Conservation (phyloP, 1,140 invertebrate species). For the Drosophila melanica region DNA sequence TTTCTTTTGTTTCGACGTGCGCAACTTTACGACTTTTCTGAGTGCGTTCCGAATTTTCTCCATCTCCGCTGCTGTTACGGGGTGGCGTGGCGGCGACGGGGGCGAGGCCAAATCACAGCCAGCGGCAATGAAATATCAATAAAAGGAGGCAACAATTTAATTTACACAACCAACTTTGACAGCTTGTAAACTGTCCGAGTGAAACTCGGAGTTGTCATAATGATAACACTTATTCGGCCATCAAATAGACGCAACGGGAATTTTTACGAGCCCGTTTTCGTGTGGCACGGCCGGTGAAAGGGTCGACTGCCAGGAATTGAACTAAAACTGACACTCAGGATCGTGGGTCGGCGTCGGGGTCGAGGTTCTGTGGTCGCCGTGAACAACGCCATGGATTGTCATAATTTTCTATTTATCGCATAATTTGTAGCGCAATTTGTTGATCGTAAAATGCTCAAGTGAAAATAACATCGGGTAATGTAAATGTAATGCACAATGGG, state of each 20-base stretch:
- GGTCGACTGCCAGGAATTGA: slow-evolving; percentile 30
- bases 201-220: slow-evolving; percentile 46
- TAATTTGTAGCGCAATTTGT: slow-evolving; percentile 82
- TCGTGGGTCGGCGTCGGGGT: slow-evolving; percentile 6
- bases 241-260: slow-evolving; percentile 58
- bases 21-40: slow-evolving; percentile 79
- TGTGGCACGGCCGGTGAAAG: slow-evolving; percentile 51
- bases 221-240: slow-evolving; percentile 70
- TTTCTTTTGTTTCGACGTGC: slow-evolving; percentile 73
- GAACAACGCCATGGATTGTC: slow-evolving; percentile 47
- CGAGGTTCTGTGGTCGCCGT: slow-evolving; percentile 33
- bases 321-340: background rate
- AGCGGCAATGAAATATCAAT: slow-evolving; percentile 75
- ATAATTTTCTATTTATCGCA: slow-evolving; percentile 81
- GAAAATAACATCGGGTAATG: slow-evolving; percentile 62
- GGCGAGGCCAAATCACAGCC: slow-evolving; percentile 55
- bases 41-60: slow-evolving; percentile 52
- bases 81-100: background rate
- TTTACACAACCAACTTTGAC: slow-evolving; percentile 77
- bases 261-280: slow-evolving; percentile 68
- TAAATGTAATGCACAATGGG: slow-evolving; percentile 63
- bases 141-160: slow-evolving; percentile 81
- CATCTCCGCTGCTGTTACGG: background rate
- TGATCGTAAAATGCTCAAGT: slow-evolving; percentile 77
- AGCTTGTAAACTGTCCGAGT: slow-evolving; percentile 53